These are phyloP conservation scores for Sebastes hubbsi DNA, from an alignment of 2,797 vertebrate genomes.

Conservation along the genomic window DNA sequence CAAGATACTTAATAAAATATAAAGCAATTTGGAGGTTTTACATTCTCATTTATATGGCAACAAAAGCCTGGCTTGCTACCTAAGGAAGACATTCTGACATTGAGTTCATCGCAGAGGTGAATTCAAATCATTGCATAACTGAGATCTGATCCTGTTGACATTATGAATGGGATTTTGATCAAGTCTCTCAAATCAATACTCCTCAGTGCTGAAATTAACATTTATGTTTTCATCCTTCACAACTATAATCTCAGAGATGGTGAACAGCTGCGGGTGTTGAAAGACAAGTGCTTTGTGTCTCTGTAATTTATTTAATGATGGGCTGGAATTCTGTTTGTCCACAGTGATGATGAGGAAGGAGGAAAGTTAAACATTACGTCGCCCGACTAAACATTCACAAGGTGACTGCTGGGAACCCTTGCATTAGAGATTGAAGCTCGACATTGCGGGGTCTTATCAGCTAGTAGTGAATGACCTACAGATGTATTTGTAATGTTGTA, in stretches of 20 bases:
- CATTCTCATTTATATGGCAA: neutral
- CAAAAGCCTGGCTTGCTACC: neutral
- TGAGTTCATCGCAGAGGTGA: neutral
- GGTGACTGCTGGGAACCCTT: constrained; percentile 9
- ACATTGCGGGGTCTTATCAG: neutral
- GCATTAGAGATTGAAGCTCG: neutral
- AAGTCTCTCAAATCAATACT: neutral
- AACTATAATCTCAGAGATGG: neutral
- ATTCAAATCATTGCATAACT: neutral
- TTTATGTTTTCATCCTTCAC: neutral
- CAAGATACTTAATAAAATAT: neutral
- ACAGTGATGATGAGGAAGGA: constrained; percentile 19
- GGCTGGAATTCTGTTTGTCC: constrained; percentile 49
- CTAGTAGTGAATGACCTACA: neutral
- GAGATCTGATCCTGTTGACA: neutral
- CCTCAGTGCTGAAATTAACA: neutral
- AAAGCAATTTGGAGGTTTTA: neutral
- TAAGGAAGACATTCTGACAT: neutral
- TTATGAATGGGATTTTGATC: neutral
- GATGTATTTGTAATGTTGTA: neutral
- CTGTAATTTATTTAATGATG: neutral
- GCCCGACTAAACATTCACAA: constrained; percentile 22
- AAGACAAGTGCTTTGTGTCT: constrained; percentile 1
- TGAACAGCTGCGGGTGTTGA: neutral
- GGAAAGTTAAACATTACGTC: constrained; percentile 56